Evolutionary conservation across 1,140 invertebrate genomes (phyloP).

Genomic region (Cotesia typhae): DNA sequence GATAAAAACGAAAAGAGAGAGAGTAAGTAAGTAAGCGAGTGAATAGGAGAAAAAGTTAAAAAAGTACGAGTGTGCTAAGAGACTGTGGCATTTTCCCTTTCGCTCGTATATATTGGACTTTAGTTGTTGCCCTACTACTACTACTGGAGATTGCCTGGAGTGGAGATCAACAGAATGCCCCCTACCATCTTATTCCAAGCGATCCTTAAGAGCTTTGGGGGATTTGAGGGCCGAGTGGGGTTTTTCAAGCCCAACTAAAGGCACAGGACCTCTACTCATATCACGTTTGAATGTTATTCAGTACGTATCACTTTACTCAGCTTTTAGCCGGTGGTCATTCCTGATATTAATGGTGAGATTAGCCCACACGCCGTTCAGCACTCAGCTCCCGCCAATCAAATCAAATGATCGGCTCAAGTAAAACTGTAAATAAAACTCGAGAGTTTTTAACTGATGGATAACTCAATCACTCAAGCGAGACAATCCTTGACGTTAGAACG

Average conservation of each 20-base stretch:
- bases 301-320: too few relatives aligned
- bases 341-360: too few relatives aligned
- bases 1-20: background rate
- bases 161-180: background rate
- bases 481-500: constrained; percentile 16
- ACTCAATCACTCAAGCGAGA: constrained; percentile 19
- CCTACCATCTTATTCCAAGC: too few relatives aligned
- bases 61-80: constrained; percentile 45
- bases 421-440: background rate
- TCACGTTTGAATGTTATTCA: too few relatives aligned
- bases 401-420: background rate
- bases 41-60: constrained; percentile 33
- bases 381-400: too few relatives aligned
- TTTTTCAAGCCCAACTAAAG: too few relatives aligned
- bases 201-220: too few relatives aligned
- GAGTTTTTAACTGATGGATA: constrained; percentile 7
- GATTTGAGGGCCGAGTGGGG: too few relatives aligned
- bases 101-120: constrained; percentile 46
- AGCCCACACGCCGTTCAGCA: too few relatives aligned
- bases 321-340: too few relatives aligned
- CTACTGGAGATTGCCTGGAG: constrained; percentile 1
- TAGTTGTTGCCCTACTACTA: constrained; percentile 33
- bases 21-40: constrained; percentile 1
- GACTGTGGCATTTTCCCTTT: constrained; percentile 60
- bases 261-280: too few relatives aligned